Evolutionary conservation across 2,797 vertebrate species (phyloP), one percentile per base, ranked within the genome.

Genomic region (Mus spretus): DNA sequence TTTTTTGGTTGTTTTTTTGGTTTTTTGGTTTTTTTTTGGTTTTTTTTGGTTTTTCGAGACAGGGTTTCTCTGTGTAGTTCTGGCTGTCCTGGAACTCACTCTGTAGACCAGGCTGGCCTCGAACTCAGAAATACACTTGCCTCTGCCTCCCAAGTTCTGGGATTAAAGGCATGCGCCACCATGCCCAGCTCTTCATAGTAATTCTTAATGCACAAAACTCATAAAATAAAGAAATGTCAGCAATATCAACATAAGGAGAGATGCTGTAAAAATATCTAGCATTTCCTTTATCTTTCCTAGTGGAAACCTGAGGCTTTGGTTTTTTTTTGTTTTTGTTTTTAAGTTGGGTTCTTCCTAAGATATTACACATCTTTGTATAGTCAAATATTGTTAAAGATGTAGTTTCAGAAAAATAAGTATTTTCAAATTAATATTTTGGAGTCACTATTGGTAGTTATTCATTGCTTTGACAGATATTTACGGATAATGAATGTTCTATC

Each of bases 381-480:
- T 90, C 82, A 81, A 59, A 44, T 89, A 34, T 63, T 92, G 28
- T 80, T 61, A 28, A 17, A 50, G 14, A 47, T 78, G 10, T 55
- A 17, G 74, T 13, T 90, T 93, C 59, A 79, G 26, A 10, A 47
- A 85, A 88, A 85, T 9, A 96, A 57, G 0, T 87, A 90, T 89
- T 93, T 96, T 19, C 57, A 95, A 72, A 83, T 90, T 31, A 57
- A 81, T 93, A 65, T 61, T 84, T 77, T 28, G 1, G 22, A 82
- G 40, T 91, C 13, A 63, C 22, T 74, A 80, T 11, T 55, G 47
- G 15, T 59, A 91, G 1, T 93, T 94, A 93, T 80, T 93, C 63
- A 90, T 47, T n/a, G 88, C 31, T 95, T 61, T 93, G 79, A 86
- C 80, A 28, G 31, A 82, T 37, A 92, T 96, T 92, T 92, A 37